Percentiles rank a stretch among this genome's conserved stretches.
These are phyloP conservation scores for Maconellicoccus hirsutus DNA, from an alignment of 1,140 invertebrate genomes.

Conservation along the genomic window DNA sequence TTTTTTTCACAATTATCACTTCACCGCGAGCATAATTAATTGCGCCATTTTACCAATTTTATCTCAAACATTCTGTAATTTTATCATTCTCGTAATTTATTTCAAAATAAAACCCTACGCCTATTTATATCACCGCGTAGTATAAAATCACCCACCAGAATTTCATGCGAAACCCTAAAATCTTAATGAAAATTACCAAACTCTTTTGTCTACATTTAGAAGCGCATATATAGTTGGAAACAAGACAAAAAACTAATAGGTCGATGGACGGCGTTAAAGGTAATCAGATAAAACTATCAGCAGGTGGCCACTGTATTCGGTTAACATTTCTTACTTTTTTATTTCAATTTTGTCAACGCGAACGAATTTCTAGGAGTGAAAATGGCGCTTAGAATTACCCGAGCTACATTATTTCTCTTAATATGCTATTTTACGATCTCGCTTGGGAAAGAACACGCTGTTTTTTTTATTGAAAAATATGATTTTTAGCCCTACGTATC, in stretches of 20 bases:
- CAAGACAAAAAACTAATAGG: neutral
- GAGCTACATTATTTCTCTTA: neutral
- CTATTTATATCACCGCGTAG: too few species aligned
- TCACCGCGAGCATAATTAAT: too few species aligned
- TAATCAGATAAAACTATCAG: conserved; percentile 10
- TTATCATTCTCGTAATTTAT: too few species aligned
- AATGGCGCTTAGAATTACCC: conserved; percentile 12
- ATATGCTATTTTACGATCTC: conserved; percentile 5
- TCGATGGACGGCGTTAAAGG: neutral
- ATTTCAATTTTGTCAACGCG: conserved; percentile 16
- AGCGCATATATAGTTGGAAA: neutral
- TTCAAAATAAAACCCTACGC: too few species aligned
- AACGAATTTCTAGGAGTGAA: conserved; percentile 16
- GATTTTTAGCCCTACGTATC: neutral
- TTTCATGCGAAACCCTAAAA: too few species aligned
- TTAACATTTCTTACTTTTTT: conserved; percentile 11
- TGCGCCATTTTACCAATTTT: too few species aligned
- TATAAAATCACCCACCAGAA: too few species aligned
- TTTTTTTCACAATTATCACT: too few species aligned
- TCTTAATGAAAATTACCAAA: too few species aligned
- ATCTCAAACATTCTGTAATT: too few species aligned
- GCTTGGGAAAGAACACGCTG: neutral
- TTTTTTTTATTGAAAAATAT: neutral
- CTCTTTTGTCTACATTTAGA: too few species aligned
- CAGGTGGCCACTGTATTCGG: conserved; percentile 10